These are phyloP conservation scores for Sitta europaea DNA, from an alignment of 2,113 vertebrate species.

Conservation along the genomic window DNA sequence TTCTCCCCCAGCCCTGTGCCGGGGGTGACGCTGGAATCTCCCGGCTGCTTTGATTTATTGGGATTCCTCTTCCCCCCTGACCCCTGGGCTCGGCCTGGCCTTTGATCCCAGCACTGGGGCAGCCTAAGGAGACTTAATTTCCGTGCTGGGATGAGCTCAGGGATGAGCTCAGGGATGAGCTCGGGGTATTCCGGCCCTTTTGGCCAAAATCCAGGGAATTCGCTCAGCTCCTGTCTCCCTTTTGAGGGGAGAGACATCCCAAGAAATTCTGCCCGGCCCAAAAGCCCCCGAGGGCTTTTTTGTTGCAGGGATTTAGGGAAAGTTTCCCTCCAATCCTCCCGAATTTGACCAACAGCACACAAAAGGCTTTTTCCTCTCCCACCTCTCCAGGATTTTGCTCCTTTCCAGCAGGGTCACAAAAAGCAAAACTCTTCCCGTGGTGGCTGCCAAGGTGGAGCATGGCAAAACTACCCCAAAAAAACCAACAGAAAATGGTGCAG, in stretches of 20 bases:
- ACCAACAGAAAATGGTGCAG: background rate
- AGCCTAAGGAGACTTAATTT: conserved; percentile 22
- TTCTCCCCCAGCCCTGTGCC: background rate
- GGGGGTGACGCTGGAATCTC: background rate
- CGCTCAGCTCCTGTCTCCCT: background rate
- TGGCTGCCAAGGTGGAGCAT: background rate
- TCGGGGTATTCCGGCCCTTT: background rate
- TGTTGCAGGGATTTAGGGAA: background rate
- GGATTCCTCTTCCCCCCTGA: conserved; percentile 15
- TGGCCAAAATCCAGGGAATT: conserved; percentile 43
- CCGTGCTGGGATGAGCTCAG: background rate
- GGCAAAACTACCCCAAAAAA: background rate
- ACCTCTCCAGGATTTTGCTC: background rate
- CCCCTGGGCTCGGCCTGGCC: conserved; percentile 12
- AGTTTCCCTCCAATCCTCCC: background rate
- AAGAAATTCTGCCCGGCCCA: background rate
- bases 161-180: conserved; percentile 21
- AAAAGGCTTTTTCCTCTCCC: background rate
- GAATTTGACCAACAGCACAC: background rate
- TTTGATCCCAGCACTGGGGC: conserved; percentile 6
- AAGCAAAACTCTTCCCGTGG: background rate
- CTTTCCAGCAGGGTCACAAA: background rate
- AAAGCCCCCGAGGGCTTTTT: rapidly evolving
- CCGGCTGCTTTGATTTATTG: conserved; percentile 47
- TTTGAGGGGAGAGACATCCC: background rate